Base-by-base conservation (phyloP, 53 echinoderm and acorn worm species). In the Hippasteria phrygiana region DNA sequence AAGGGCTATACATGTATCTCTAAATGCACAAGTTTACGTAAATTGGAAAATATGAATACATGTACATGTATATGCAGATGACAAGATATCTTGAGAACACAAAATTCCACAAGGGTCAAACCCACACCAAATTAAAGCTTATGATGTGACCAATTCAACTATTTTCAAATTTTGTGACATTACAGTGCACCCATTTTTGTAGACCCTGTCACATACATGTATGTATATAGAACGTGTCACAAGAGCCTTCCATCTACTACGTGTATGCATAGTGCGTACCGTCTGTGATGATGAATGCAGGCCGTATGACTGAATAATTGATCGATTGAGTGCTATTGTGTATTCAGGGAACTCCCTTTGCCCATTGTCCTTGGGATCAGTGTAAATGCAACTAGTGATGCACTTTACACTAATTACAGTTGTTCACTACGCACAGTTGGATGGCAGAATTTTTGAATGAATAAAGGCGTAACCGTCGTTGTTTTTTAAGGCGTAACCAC, bases 341-440 rank as follows among this genome's bases (percentile, higher is more conserved):
- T 70, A 70, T 65, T 48, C 71, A 84, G 84, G 84, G 84, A 84
- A 84, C 85, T 70, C 85, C 85, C 85, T 53, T 31, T 36, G 12
- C 50, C 51, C 20, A 35, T 85, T 85, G 85, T 69, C 85, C 85
- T 85, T 85, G 69, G 24, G 28, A 51, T 48, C 22, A 73, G 32
- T 67, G 34, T 35, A 33, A 67, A 67, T 31, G 36, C 34, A 67
- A 12, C n/a, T 26, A 59, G n/a, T 33, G 33, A 67, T 67, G 36
- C 69, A 16, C 64, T 11, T 24, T 8, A 14, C 36, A 4, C 2
- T 33, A 36, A 22, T 14, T 67, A 26, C 2, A 59, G 59, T 35
- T 35, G 48, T 12, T 33, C 34, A 32, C 4, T 65, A 9, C 14
- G 11, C 29, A 13, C 69, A 33, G 69, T 8, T 16, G 37, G 69